A percentile compares a stretch with the other conserved stretches of the same genome.
phyloP scores from a whole-genome alignment of 2,797 vertebrate genomes.

The Microctenopoma lineatum region DNA sequence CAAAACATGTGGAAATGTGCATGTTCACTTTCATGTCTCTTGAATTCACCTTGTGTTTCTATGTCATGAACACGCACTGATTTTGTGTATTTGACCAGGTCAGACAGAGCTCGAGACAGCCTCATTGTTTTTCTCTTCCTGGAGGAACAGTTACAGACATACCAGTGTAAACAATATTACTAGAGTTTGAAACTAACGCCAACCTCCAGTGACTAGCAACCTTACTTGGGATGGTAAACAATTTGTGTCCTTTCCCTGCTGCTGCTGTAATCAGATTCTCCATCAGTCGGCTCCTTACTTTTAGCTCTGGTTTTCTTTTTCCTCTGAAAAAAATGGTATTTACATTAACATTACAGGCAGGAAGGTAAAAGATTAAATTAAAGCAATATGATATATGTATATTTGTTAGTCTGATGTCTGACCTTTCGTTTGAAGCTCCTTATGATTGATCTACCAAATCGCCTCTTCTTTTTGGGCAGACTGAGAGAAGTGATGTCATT shows the following conservation, averaged over 20 bases:
- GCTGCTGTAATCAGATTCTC: slow-evolving; percentile 84
- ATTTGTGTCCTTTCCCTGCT: slow-evolving; percentile 76
- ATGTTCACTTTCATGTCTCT: neutral
- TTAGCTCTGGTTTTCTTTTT: slow-evolving; percentile 89
- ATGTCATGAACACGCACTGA: slow-evolving; percentile 94
- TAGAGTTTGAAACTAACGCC: neutral
- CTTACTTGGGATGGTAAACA: slow-evolving; percentile 83
- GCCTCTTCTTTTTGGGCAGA: slow-evolving; percentile 80
- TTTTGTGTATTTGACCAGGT: slow-evolving; percentile 97
- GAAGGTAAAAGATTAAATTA: neutral
- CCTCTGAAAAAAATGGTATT: slow-evolving; percentile 71
- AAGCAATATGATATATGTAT: too few species aligned
- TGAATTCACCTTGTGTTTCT: slow-evolving; percentile 88
- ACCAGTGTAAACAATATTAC: neutral
- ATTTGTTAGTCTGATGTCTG: neutral
- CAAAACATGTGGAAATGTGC: neutral
- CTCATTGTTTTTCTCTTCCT: slow-evolving; percentile 97
- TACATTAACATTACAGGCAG: neutral
- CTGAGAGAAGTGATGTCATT: slow-evolving; percentile 74
- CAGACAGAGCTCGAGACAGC: slow-evolving; percentile 92
- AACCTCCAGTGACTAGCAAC: neutral
- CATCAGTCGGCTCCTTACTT: slow-evolving; percentile 85
- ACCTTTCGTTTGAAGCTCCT: slow-evolving; percentile 94
- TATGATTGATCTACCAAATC: slow-evolving; percentile 81
- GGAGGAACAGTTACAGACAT: slow-evolving; percentile 1